Base-by-base conservation (phyloP, 2,797 vertebrate species). In the Hafferia zeledoni region DNA sequence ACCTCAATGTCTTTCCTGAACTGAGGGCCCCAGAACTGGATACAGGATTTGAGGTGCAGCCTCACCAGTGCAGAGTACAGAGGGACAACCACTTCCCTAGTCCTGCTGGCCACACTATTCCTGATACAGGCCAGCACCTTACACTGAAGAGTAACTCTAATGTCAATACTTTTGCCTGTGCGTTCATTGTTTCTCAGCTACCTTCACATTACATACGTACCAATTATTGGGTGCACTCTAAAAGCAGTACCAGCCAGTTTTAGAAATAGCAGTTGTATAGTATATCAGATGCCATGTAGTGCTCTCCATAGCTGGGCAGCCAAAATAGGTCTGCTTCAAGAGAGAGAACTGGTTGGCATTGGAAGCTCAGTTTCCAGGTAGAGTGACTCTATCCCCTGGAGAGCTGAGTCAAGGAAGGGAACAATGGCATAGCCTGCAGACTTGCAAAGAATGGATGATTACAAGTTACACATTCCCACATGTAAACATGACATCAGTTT, bases 401-500 rank as follows among this genome's bases (percentile, higher is more conserved):
- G 5, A 83, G 82, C 4, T 60, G 82, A 91, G 79, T 80, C 85
- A 61, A 33, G 17, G 53, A 50, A 77, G 23, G 69, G 61, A 89
- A 56, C 87, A 87, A 85, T 88, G 94, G 71, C 92, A 96, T 89
- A 88, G 94, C 94, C 92, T 83, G 79, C 75, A 92, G 93, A 91
- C 85, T 59, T 61, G 69, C 81, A 57, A 50, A n/a, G 55, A 91
- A 68, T 52, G 44, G 50, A 35, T 86, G 79, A 94, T 90, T 44
- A 59, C 69, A 79, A 81, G 65, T 92, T 69, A 83, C 59, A 61
- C 47, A 85, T 92, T 75, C 72, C 72, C 49, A 1, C 79, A 81
- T 15, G 72, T 69, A 83, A 79, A 52, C 57, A 49, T 88, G 35
- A 92, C 1, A 0, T 84, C 89, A 97, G 69, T 33, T 75, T 56